Conservation (phyloP, 2,113 vertebrate genomes). For the Pleuronectes platessa region DNA sequence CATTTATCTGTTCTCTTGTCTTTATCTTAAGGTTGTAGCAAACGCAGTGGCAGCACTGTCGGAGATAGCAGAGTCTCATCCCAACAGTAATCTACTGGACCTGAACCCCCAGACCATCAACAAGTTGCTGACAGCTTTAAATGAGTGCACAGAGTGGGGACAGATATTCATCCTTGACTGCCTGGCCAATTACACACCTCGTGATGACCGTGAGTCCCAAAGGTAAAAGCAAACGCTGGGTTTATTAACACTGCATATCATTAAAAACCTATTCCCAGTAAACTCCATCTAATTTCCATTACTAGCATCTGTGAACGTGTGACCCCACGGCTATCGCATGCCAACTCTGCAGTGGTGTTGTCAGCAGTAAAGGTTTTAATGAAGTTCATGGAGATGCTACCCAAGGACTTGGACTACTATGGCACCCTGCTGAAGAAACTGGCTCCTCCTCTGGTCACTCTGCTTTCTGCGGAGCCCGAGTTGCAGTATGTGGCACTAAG, state of each 20-base stretch:
- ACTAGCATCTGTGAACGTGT: constrained; percentile 96
- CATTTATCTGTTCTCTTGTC: constrained; percentile 17
- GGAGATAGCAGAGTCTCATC: constrained; percentile 96
- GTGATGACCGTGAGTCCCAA: constrained; percentile 97
- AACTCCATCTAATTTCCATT: constrained; percentile 11
- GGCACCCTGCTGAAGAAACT: constrained; percentile 96
- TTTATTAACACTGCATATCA: constrained; percentile 5
- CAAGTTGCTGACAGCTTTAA: constrained; percentile 96
- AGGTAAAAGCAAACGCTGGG: constrained; percentile 83
- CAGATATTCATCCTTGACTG: constrained; percentile 99
- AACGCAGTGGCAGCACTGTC: constrained; percentile 97
- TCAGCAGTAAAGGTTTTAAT: constrained; percentile 98
- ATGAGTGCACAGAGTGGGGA: constrained; percentile 98
- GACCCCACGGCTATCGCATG: constrained; percentile 94
- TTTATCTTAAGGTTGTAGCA: constrained; percentile 89
- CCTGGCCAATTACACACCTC: constrained; percentile 96
- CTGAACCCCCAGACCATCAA: constrained; percentile 99
- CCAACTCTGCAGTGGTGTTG: constrained; percentile 97
- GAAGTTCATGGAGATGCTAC: constrained; percentile 99
- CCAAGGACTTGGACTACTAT: constrained; percentile 98
- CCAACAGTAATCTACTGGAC: constrained; percentile 96
- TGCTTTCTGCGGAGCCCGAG: constrained; percentile 96
- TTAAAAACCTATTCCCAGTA: not conserved
- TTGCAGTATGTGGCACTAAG: constrained; percentile 97
- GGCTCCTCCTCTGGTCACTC: constrained; percentile 94